Percentiles rank a stretch among this genome's conserved stretches.
These are phyloP conservation scores for Drosophila sordidula DNA, from an alignment of 2,888 invertebrate genomes.

Conservation along the genomic window DNA sequence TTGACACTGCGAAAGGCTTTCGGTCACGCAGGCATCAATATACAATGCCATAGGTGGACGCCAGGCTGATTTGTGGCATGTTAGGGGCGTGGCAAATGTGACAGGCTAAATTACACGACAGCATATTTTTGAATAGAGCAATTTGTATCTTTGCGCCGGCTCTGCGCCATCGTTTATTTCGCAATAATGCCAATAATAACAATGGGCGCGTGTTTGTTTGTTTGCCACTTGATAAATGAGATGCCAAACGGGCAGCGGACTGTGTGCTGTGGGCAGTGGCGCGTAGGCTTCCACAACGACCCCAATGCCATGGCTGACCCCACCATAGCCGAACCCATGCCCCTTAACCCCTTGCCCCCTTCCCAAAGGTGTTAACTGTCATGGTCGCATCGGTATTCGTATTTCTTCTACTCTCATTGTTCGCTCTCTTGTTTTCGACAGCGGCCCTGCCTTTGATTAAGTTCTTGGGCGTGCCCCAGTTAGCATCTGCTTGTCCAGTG, in stretches of 20 bases:
- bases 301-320: constrained; percentile 1
- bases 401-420: constrained; percentile 20
- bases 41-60: constrained; percentile 21
- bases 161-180: constrained; percentile 50
- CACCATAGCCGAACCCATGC: neutral
- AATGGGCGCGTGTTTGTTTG: constrained; percentile 70
- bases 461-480: constrained; percentile 64
- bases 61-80: constrained; percentile 1
- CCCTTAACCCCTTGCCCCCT: constrained; percentile 1
- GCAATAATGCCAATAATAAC: constrained; percentile 74
- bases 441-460: constrained; percentile 64
- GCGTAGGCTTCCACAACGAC: constrained; percentile 8
- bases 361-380: constrained; percentile 62
- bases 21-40: constrained; percentile 50
- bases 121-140: constrained; percentile 70
- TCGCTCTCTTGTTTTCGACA: constrained; percentile 43
- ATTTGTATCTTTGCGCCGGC: constrained; percentile 57
- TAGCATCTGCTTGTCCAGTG: constrained; percentile 56
- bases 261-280: neutral
- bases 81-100: constrained; percentile 51
- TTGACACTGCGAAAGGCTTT: constrained; percentile 34
- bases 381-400: constrained; percentile 48
- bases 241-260: constrained; percentile 38
- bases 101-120: constrained; percentile 51
- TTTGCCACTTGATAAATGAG: constrained; percentile 73